These are phyloP conservation scores for Eulemur rubriventer DNA, from an alignment of 2,797 vertebrate genomes.

Conservation along the genomic window DNA sequence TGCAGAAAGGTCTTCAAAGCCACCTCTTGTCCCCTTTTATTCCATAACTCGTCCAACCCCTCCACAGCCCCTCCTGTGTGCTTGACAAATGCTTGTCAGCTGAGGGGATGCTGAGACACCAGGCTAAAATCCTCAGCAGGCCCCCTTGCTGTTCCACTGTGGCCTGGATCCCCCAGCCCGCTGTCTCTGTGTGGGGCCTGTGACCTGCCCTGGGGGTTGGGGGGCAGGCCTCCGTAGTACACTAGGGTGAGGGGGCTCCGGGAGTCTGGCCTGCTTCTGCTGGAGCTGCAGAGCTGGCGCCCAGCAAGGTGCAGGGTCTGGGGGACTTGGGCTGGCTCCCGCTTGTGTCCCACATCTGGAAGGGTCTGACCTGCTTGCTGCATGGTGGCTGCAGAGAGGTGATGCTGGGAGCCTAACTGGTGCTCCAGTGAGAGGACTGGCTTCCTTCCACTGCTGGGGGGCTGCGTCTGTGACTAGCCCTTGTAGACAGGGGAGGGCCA, in stretches of 20 bases:
- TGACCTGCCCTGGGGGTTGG: not conserved
- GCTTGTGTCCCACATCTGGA: not conserved
- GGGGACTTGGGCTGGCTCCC: too few species aligned
- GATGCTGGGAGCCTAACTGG: fast-evolving
- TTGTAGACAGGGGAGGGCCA: not conserved
- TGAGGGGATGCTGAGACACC: not conserved
- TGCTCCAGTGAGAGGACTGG: not conserved
- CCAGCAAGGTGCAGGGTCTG: too few species aligned
- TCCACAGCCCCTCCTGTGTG: fast-evolving
- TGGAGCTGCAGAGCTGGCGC: not conserved
- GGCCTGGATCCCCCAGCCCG: not conserved
- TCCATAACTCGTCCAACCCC: not conserved
- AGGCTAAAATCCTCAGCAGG: not conserved
- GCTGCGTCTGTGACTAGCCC: too few species aligned
- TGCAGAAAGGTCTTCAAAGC: not conserved
- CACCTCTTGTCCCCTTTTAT: not conserved
- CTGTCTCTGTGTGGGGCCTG: not conserved
- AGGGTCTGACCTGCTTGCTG: too few species aligned
- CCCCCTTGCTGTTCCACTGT: not conserved
- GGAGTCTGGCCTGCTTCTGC: not conserved
- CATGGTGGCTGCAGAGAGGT: fast-evolving
- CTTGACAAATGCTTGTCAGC: not conserved
- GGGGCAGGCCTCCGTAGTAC: fast-evolving
- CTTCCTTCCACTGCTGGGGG: not conserved
- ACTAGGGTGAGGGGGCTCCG: too few species aligned